Base-by-base conservation (phyloP, 2,797 vertebrate species). In the Catostomus latipinnis region DNA sequence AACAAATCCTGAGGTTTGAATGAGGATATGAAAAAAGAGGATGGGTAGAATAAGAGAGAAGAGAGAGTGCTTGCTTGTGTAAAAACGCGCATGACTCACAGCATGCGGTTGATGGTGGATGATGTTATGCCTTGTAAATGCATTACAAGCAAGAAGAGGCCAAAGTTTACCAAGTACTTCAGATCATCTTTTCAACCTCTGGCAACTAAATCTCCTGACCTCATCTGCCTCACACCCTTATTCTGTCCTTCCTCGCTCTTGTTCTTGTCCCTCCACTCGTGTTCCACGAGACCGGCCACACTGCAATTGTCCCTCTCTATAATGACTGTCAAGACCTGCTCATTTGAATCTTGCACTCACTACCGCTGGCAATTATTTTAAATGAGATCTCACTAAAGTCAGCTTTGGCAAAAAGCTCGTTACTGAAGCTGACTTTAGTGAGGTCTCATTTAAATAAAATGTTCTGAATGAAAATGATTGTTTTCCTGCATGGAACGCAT, bases 291-390 rank as follows among this genome's bases (percentile, higher is more conserved):
- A n/a, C 70, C 66, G 8, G 80, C 61, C 56, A 56, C 12, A 50
- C 72, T 53, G 34, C 65, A 9, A 22, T 60, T 69, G 65, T 66
- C 63, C 70, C 18, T 49, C 61, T 76, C 63, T 52, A 13, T 88
- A 77, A 88, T 88, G 92, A 88, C 87, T 84, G 87, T 74, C 78
- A 66, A 77, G 60, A 70, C 71, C 70, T 60, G 54, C 62, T 86
- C 16, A 54, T 79, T 76, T 83, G 73, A 85, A 65, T 54, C 61
- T 58, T 63, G 57, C 48, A 58, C 82, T 89, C 86, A 86, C 77
- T 82, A 83, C 86, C 4, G 53, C 81, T 61, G 84, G 69, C 88
- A 87, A 91, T 93, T 93, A 92, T 91, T 88, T 91, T 86, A 86
- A 88, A 85, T 86, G 14, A 84, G 71, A 72, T 22, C 80, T 68